These are phyloP conservation scores for Bujurquina vittata DNA, from an alignment of 2,113 vertebrate genomes.

Conservation along the genomic window DNA sequence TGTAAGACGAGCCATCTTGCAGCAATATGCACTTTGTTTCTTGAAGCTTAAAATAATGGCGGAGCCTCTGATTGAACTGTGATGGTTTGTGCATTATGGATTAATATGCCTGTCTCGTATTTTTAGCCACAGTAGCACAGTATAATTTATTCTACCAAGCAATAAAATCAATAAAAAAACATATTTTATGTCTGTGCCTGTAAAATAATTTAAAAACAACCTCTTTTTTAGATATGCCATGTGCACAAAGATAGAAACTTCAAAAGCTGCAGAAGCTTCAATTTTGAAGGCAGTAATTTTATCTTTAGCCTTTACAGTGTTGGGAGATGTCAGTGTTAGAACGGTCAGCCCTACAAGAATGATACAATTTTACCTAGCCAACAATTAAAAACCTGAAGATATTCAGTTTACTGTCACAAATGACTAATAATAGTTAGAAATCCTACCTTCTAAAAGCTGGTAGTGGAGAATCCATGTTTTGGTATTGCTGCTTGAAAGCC, in stretches of 20 bases:
- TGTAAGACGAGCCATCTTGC: not conserved
- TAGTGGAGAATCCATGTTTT: too few relatives aligned
- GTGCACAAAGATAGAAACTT: not conserved
- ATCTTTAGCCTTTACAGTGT: not conserved
- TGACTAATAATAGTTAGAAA: not conserved
- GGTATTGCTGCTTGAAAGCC: not conserved
- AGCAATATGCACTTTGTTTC: not conserved
- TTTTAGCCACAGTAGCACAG: not conserved
- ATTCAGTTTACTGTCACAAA: not conserved
- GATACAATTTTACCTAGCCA: accelerated
- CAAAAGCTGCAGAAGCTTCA: not conserved
- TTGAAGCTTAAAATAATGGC: not conserved
- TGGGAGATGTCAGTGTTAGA: not conserved
- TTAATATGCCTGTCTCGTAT: not conserved
- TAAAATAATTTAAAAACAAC: not conserved
- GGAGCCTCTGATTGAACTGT: not conserved
- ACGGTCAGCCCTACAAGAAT: accelerated
- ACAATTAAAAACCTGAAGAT: not conserved
- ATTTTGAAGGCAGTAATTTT: not conserved
- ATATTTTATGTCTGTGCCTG: not conserved
- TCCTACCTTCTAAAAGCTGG: not conserved
- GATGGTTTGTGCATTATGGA: not conserved
- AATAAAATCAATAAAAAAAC: not conserved
- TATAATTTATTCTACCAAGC: not conserved
- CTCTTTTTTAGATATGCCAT: not conserved